Percentiles rank a stretch among this genome's conserved stretches.
Conservation (phyloP, 2,797 vertebrate genomes). For the Acanthurus lineatus region DNA sequence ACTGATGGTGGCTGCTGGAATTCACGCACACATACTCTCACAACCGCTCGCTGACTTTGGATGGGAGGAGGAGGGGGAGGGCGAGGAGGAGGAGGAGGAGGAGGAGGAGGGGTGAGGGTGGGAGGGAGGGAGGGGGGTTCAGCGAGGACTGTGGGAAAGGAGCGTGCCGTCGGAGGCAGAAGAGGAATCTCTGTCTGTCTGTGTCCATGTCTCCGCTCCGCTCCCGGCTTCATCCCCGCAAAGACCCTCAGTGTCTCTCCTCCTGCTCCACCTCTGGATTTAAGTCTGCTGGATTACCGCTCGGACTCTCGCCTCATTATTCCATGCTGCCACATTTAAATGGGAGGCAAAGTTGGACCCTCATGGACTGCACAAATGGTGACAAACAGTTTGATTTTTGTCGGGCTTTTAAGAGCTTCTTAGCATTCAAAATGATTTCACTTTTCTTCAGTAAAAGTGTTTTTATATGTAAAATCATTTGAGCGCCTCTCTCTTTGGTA, state of each 20-base stretch:
- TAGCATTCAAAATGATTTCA: slow-evolving; percentile 70
- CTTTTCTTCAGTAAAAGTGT: slow-evolving; percentile 74
- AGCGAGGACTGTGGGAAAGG: slow-evolving; percentile 81
- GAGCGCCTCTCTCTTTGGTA: slow-evolving; percentile 54
- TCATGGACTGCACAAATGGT: slow-evolving; percentile 76
- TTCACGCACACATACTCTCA: slow-evolving; percentile 79
- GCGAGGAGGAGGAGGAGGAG: slow-evolving; percentile 49
- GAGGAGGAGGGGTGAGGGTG: slow-evolving; percentile 19
- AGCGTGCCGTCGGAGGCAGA: slow-evolving; percentile 85
- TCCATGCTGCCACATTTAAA: slow-evolving; percentile 74
- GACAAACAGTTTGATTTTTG: slow-evolving; percentile 76
- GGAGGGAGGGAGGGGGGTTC: slow-evolving; percentile 59
- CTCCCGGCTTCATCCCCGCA: slow-evolving; percentile 72
- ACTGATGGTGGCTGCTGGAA: slow-evolving; percentile 87
- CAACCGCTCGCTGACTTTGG: slow-evolving; percentile 83
- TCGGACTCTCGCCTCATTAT: slow-evolving; percentile 71
- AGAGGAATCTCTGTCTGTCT: slow-evolving; percentile 81
- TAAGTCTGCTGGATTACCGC: slow-evolving; percentile 80
- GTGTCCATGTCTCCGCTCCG: slow-evolving; percentile 80
- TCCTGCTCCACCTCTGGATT: slow-evolving; percentile 82
- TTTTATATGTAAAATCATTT: slow-evolving; percentile 80
- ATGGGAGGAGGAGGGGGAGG: slow-evolving; percentile 70
- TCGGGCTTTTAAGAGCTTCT: slow-evolving; percentile 65
- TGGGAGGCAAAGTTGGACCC: slow-evolving; percentile 85
- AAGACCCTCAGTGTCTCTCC: slow-evolving; percentile 66